Evolutionary conservation across 2,113 vertebrate species (phyloP).

Genomic region (Labeo rohita): DNA sequence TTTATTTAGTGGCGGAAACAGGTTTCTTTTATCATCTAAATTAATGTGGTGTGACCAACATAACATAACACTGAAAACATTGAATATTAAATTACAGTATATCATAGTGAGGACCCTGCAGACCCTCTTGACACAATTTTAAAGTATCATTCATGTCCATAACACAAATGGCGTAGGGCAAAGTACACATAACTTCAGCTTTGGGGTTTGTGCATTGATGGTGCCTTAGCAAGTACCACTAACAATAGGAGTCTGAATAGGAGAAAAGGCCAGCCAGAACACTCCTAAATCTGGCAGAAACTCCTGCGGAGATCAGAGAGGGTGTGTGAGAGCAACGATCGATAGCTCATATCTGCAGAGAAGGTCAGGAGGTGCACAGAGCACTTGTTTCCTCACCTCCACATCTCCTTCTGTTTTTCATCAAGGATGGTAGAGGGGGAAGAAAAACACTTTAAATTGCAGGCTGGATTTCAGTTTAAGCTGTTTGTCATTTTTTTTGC

Average conservation of each 20-base stretch:
- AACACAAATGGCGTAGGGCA: neutral
- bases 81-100: too few relatives aligned
- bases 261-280: constrained; percentile 19
- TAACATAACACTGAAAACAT: too few relatives aligned
- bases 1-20: too few relatives aligned
- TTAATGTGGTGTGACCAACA: too few relatives aligned
- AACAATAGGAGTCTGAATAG: neutral
- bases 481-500: constrained; percentile 14
- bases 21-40: too few relatives aligned
- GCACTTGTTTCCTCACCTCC: constrained; percentile 39
- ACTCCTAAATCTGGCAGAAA: neutral
- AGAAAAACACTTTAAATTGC: constrained; percentile 44
- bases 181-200: neutral
- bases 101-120: too few relatives aligned
- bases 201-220: neutral
- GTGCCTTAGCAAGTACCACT: neutral
- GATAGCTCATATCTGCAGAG: constrained; percentile 58
- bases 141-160: neutral
- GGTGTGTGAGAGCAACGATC: constrained; percentile 41
- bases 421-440: constrained; percentile 1
- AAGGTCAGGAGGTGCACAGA: constrained; percentile 51
- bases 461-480: constrained; percentile 67
- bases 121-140: neutral
- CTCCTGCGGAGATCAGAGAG: constrained; percentile 42
- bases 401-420: constrained; percentile 41